A percentile compares a stretch with the other conserved stretches of the same genome.
phyloP scores from a whole-genome alignment of 1,140 invertebrate genomes.

The Hesperophylax magnus region DNA sequence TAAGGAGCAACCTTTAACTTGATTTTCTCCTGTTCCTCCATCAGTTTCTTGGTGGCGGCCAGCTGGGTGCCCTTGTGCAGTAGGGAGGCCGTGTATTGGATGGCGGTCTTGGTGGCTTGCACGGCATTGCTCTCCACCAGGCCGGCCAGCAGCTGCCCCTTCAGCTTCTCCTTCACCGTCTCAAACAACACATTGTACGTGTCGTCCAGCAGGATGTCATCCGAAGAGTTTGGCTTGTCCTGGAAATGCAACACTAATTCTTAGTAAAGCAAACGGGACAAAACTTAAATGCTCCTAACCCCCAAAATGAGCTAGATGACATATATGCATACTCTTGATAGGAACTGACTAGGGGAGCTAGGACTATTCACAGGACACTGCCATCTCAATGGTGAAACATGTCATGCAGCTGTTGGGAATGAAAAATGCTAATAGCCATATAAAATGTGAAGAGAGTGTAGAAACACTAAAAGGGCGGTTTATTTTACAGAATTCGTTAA shows the following conservation, averaged over 20 bases:
- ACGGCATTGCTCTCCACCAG: constrained; percentile 78
- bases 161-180: constrained; percentile 87
- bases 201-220: constrained; percentile 79
- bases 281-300: too few species aligned
- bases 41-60: constrained; percentile 60
- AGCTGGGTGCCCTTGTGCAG: constrained; percentile 74
- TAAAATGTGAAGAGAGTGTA: too few species aligned
- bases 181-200: constrained; percentile 83
- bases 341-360: too few species aligned
- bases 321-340: too few species aligned
- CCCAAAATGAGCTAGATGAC: too few species aligned
- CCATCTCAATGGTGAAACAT: too few species aligned
- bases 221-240: constrained; percentile 76
- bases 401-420: too few species aligned
- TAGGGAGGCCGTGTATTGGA: constrained; percentile 78
- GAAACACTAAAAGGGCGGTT: too few species aligned
- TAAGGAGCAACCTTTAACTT: background rate
- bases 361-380: too few species aligned
- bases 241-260: background rate
- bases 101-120: constrained; percentile 70
- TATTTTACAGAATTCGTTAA: too few species aligned
- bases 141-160: constrained; percentile 83
- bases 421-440: too few species aligned
- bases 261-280: constrained; percentile 2
- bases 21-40: constrained; percentile 47